Conservation (phyloP, 2,888 invertebrate species). For the Machimus atricapillus region DNA sequence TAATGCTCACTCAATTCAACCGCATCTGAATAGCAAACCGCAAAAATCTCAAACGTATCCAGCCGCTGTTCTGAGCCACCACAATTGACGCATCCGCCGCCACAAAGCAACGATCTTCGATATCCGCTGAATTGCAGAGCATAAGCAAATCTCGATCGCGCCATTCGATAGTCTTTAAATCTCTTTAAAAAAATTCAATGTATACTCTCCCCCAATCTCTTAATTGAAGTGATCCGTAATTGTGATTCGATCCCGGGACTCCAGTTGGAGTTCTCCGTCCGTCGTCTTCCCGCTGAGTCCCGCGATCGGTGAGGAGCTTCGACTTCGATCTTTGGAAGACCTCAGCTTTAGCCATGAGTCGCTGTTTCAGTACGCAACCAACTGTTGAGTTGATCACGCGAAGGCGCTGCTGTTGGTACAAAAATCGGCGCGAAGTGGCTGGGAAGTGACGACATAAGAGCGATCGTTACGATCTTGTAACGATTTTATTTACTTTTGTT, state of each 20-base stretch:
- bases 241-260: not conserved
- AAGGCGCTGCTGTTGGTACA: not conserved
- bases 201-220: not conserved
- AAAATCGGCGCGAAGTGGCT: not conserved
- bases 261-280: not conserved
- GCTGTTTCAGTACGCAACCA: conserved; percentile 44
- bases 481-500: not conserved
- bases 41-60: not conserved
- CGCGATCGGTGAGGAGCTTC: not conserved
- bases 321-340: not conserved
- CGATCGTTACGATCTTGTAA: not conserved
- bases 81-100: not conserved
- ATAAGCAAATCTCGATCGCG: not conserved
- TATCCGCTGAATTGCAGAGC: not conserved
- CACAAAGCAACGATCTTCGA: not conserved
- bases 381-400: conserved; percentile 44
- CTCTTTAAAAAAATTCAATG: not conserved
- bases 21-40: not conserved
- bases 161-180: not conserved
- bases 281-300: not conserved
- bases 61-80: not conserved
- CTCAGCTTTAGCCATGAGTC: conserved; percentile 16
- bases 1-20: not conserved
- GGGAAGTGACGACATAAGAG: not conserved
- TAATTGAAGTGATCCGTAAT: not conserved